Evolutionary conservation across 37 sponge, comb jelly and placozoan species (phyloP).

Genomic region (Theonella swinhoei): DNA sequence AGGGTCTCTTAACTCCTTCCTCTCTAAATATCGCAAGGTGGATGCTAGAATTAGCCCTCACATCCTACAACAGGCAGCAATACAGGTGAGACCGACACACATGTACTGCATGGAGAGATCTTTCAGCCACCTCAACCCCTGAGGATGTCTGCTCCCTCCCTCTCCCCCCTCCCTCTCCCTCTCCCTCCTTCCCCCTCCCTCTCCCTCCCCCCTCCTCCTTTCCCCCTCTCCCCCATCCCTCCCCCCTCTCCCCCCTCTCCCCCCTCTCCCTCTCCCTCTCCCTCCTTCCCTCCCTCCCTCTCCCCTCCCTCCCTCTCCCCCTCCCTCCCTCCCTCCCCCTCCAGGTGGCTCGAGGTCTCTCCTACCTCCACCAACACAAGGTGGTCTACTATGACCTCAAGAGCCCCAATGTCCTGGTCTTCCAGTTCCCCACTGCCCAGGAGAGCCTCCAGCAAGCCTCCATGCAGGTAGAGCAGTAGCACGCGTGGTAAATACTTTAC

Average conservation of each 20-base stretch:
- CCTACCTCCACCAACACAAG: constrained; percentile 76
- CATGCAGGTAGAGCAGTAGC: background rate
- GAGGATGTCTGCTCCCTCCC: background rate
- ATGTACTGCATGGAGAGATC: too few species aligned
- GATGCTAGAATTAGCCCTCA: constrained; percentile 65
- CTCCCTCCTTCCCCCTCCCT: background rate
- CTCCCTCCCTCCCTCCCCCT: background rate
- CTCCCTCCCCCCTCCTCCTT: too few species aligned
- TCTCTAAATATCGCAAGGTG: constrained; percentile 66
- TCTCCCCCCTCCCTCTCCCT: background rate
- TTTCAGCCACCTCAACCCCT: too few species aligned
- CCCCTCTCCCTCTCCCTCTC: constrained; percentile 5
- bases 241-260: background rate
- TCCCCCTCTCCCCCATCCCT: too few species aligned
- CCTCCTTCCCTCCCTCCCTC: background rate
- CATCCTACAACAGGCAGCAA: constrained; percentile 56
- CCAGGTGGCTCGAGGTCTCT: constrained; percentile 79
- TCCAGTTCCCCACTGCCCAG: constrained; percentile 74
- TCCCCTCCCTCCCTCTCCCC: background rate
- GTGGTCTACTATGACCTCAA: constrained; percentile 91
- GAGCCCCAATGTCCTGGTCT: constrained; percentile 86
- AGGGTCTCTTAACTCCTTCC: constrained; percentile 55
- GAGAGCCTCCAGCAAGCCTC: constrained; percentile 43
- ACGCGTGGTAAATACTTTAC: too few species aligned
- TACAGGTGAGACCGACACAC: constrained; percentile 53